Conservation (phyloP, 2,888 invertebrate species). For the Dryocosmus kuriphilus region DNA sequence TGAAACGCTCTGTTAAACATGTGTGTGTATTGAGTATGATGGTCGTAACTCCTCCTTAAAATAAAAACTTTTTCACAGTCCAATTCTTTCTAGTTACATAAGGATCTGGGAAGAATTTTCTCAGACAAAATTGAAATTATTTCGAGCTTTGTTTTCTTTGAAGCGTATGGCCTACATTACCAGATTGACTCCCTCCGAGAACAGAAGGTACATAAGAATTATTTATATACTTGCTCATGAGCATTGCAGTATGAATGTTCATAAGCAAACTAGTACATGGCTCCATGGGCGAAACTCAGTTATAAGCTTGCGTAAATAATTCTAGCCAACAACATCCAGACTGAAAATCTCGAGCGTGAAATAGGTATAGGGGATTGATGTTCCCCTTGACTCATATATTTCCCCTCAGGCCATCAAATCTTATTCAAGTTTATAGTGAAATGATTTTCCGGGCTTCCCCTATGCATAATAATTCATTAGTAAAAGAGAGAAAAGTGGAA, state of each 20-base stretch:
- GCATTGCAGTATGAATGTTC: not conserved
- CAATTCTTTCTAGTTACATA: not conserved
- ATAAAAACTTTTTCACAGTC: too few relatives aligned
- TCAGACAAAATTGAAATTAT: not conserved
- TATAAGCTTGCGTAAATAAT: constrained; percentile 46
- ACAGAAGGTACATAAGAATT: constrained; percentile 3
- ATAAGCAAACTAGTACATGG: constrained; percentile 9
- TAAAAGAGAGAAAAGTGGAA: too few relatives aligned
- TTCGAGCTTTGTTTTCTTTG: not conserved
- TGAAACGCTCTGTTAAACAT: too few relatives aligned
- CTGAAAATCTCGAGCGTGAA: constrained; percentile 48
- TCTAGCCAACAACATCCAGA: constrained; percentile 41
- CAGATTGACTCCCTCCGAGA: not conserved
- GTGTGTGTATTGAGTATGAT: too few relatives aligned
- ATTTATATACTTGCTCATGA: constrained; percentile 16
- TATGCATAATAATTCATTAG: too few relatives aligned
- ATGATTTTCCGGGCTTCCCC: not conserved
- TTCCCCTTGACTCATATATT: not conserved
- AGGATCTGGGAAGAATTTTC: not conserved
- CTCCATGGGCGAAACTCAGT: not conserved
- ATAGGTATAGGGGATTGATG: constrained; percentile 31
- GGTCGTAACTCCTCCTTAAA: too few relatives aligned
- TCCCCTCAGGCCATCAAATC: not conserved
- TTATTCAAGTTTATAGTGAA: not conserved
- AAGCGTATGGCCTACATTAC: not conserved